Conservation (phyloP, 2,113 vertebrate species). For the Lates calcarifer region DNA sequence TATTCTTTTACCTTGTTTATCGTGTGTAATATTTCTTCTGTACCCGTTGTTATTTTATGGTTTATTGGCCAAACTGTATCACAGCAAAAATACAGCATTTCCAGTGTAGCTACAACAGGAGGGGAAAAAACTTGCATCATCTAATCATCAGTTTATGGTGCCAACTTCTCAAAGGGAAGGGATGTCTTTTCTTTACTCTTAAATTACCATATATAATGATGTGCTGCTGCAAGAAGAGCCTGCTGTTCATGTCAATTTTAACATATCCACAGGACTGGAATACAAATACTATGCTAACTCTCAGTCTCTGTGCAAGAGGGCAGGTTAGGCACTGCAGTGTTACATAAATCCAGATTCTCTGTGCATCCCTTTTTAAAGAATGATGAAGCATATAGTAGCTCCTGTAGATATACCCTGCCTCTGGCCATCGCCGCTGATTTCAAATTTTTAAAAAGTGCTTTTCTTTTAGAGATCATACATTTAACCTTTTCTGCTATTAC, state of each 20-base stretch:
- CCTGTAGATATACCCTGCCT: not conserved
- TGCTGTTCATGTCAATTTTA: conserved; percentile 35
- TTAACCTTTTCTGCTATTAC: not conserved
- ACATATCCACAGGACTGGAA: conserved; percentile 26
- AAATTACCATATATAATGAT: conserved; percentile 49
- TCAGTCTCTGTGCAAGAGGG: not conserved
- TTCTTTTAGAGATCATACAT: not conserved
- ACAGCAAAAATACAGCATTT: not conserved
- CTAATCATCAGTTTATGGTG: conserved; percentile 43
- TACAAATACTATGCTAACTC: conserved; percentile 39
- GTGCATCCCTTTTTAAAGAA: conserved; percentile 19
- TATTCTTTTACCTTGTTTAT: not conserved
- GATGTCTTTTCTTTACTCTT: conserved; percentile 41
- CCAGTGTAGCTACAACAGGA: not conserved
- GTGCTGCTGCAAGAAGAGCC: conserved; percentile 22
- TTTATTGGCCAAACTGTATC: not conserved
- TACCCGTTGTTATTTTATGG: not conserved
- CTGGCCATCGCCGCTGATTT: not conserved
- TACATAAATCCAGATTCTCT: conserved; percentile 53
- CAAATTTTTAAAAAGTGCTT: not conserved
- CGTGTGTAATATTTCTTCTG: not conserved
- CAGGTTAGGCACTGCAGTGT: conserved; percentile 39
- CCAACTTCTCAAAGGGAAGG: conserved; percentile 37
- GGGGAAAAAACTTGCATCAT: conserved; percentile 22
- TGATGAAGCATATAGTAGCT: conserved; percentile 5